Evolutionary conservation across 2,113 vertebrate genomes (phyloP).

Genomic region (Rhynchomys soricoides): DNA sequence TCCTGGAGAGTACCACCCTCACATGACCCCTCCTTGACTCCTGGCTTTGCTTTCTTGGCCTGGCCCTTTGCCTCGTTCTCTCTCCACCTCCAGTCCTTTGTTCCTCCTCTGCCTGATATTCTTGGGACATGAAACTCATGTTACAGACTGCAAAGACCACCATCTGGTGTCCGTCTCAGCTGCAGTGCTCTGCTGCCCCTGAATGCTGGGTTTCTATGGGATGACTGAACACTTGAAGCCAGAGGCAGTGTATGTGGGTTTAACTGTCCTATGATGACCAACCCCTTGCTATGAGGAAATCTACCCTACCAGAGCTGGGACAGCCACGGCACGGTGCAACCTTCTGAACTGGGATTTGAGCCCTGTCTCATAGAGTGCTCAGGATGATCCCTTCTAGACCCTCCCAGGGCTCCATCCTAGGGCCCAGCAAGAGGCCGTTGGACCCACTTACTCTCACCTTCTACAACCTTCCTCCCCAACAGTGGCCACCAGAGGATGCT

Average conservation of each 20-base stretch:
- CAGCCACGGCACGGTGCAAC: background rate
- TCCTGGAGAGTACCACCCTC: background rate
- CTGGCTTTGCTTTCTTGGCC: too few species aligned
- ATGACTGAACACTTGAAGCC: background rate
- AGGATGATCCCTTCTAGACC: background rate
- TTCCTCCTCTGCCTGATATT: background rate
- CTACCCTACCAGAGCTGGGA: background rate
- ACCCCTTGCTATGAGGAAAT: too few species aligned
- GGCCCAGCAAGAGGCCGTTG: background rate
- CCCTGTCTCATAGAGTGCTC: background rate
- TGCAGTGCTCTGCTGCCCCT: too few species aligned
- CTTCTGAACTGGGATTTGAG: background rate
- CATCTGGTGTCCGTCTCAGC: too few species aligned
- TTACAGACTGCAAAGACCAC: background rate
- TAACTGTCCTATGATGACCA: background rate
- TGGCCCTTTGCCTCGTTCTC: background rate
- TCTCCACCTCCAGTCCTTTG: background rate
- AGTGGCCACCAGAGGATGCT: background rate
- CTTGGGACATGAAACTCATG: background rate
- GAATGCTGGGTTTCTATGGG: background rate
- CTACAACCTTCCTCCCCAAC: rapidly evolving
- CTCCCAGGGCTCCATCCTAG: background rate
- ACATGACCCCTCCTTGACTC: background rate
- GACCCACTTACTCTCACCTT: too few species aligned
- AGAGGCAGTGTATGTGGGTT: background rate